Evolutionary conservation across 2,113 vertebrate genomes (phyloP).

Genomic region (Hydrolagus affinis): DNA sequence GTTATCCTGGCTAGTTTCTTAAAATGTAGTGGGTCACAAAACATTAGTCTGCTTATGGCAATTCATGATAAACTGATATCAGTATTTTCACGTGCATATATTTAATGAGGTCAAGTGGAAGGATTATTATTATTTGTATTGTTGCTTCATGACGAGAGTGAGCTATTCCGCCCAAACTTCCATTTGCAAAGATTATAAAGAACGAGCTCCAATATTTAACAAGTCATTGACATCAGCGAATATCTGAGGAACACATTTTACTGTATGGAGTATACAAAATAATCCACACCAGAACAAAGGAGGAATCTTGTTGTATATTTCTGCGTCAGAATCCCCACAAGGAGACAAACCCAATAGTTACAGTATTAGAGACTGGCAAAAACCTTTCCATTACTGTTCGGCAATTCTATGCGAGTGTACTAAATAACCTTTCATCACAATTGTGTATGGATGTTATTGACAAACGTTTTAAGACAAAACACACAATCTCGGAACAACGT

Average conservation of each 20-base stretch:
- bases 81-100: no score
- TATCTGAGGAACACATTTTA: not conserved
- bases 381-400: slow-evolving; percentile 17
- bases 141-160: not conserved
- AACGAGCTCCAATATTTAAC: not conserved
- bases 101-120: no score
- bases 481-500: not conserved
- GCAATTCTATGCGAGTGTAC: not conserved
- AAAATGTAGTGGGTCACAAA: not conserved
- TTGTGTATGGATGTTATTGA: slow-evolving; percentile 4
- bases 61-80: not conserved
- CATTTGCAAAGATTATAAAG: not conserved
- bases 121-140: not conserved
- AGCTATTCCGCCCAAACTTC: not conserved
- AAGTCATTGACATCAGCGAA: no score
- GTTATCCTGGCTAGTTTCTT: not conserved
- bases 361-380: not conserved
- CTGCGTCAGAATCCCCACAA: not conserved
- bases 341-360: slow-evolving; percentile 25
- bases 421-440: not conserved
- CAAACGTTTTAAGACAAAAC: slow-evolving; percentile 23
- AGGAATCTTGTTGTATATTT: not conserved
- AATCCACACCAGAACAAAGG: not conserved
- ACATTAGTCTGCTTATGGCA: not conserved
- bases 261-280: not conserved